A percentile compares a stretch with the other conserved stretches of the same genome.
Conservation (phyloP, 1,140 invertebrate species). For the Eufriesea mexicana region DNA sequence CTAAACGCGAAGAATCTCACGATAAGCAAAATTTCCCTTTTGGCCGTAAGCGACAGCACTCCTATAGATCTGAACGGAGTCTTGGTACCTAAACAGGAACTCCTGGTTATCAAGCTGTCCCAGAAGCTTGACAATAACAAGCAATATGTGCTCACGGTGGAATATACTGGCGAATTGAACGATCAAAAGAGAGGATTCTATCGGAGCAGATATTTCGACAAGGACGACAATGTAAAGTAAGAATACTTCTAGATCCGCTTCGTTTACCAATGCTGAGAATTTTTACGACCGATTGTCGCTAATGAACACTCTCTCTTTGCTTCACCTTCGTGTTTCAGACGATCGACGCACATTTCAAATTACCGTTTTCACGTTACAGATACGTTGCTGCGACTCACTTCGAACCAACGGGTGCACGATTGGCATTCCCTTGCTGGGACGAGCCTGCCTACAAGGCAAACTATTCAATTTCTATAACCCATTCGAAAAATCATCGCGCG, state of each 20-base stretch:
- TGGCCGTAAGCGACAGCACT: not conserved
- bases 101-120: not conserved
- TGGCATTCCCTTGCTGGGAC: constrained; percentile 89
- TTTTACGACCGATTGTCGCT: too few relatives aligned
- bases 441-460: constrained; percentile 86
- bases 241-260: not conserved
- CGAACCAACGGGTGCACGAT: constrained; percentile 86
- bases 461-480: constrained; percentile 83
- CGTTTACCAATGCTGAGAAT: too few relatives aligned
- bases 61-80: not conserved
- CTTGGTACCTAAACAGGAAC: accelerated
- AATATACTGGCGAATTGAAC: constrained; percentile 46
- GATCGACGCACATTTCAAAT: too few relatives aligned
- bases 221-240: constrained; percentile 41
- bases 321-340: too few relatives aligned
- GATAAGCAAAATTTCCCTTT: not conserved
- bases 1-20: constrained; percentile 57
- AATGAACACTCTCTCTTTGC: too few relatives aligned
- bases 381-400: constrained; percentile 86
- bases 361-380: constrained; percentile 43
- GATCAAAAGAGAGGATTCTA: constrained; percentile 62
- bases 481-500: constrained; percentile 69
- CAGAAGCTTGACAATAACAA: accelerated
- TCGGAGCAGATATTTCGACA: constrained; percentile 56
- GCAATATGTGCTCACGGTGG: constrained; percentile 23